Percentiles rank a stretch among this genome's conserved stretches.
phyloP scores from a whole-genome alignment of 2,113 vertebrate genomes.

The Dipodomys merriami region DNA sequence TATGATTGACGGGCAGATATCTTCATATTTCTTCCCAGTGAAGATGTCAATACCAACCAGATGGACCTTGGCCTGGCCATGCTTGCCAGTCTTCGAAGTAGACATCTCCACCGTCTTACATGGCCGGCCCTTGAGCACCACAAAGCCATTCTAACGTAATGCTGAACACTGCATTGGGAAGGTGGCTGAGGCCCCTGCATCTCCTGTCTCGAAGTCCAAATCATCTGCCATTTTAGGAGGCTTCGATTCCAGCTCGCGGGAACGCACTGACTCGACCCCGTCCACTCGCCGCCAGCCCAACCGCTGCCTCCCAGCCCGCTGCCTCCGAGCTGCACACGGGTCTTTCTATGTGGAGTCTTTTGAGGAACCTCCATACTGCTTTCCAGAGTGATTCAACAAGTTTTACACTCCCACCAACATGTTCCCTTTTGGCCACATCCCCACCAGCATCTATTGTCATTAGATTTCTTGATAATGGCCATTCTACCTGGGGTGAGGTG shows the following conservation, averaged over 20 bases:
- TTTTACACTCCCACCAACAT: too few relatives aligned
- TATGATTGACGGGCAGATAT: slow-evolving; percentile 95
- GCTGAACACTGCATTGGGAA: slow-evolving; percentile 94
- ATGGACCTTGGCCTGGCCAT: slow-evolving; percentile 95
- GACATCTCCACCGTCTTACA: slow-evolving; percentile 97
- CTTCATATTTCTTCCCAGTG: slow-evolving; percentile 94
- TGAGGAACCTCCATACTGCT: too few relatives aligned
- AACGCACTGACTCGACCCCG: slow-evolving; percentile 76
- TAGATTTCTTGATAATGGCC: too few relatives aligned
- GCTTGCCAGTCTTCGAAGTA: slow-evolving; percentile 95
- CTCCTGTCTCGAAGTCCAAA: slow-evolving; percentile 92
- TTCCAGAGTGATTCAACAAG: too few relatives aligned
- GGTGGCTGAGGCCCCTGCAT: slow-evolving; percentile 92
- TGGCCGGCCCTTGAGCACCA: slow-evolving; percentile 92
- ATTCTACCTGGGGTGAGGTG: too few relatives aligned
- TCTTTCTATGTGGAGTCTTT: too few relatives aligned
- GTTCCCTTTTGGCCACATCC: too few relatives aligned
- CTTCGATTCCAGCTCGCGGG: slow-evolving; percentile 82
- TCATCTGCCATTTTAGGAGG: slow-evolving; percentile 91
- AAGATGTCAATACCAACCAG: slow-evolving; percentile 95
- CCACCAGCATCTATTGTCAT: too few relatives aligned
- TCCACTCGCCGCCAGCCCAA: slow-evolving; percentile 79
- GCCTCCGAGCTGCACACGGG: slow-evolving; percentile 1
- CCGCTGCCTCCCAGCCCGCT: slow-evolving; percentile 75
- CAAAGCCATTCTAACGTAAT: slow-evolving; percentile 93